Evolutionary conservation across 2,113 vertebrate genomes (phyloP).

Genomic region (Columba livia): DNA sequence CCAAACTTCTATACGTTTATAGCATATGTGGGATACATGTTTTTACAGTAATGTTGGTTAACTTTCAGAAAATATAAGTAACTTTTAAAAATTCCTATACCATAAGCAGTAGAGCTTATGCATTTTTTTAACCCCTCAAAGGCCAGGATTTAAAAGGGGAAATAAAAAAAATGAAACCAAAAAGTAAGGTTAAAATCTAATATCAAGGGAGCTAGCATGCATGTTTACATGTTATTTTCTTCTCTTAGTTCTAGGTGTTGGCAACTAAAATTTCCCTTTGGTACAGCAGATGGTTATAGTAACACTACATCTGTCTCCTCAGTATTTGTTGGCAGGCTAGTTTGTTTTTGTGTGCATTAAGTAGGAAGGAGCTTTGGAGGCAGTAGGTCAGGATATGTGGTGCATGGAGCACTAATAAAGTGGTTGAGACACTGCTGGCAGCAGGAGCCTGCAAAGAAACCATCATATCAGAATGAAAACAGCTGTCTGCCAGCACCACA

Average conservation of each 20-base stretch:
- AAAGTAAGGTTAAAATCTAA: neutral
- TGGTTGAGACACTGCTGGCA: conserved; percentile 33
- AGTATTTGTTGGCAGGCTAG: neutral
- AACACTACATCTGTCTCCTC: neutral
- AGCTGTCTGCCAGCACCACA: conserved; percentile 53
- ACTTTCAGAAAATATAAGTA: neutral
- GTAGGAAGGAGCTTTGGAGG: neutral
- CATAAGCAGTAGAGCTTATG: neutral
- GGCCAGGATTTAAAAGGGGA: neutral
- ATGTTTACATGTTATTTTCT: neutral
- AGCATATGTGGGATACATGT: neutral
- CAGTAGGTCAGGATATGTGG: neutral
- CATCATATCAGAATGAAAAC: conserved; percentile 32
- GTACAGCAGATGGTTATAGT: neutral
- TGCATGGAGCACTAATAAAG: neutral
- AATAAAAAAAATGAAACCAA: neutral
- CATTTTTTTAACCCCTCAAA: neutral
- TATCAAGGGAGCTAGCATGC: neutral
- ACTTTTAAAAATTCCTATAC: neutral
- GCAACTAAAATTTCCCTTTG: neutral
- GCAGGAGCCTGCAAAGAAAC: conserved; percentile 21
- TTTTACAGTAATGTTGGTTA: neutral
- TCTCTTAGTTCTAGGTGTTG: neutral
- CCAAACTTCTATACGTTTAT: neutral
- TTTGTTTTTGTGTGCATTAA: neutral